phyloP scores from a whole-genome alignment of 2,113 vertebrate species.

The Corvus moneduloides region DNA sequence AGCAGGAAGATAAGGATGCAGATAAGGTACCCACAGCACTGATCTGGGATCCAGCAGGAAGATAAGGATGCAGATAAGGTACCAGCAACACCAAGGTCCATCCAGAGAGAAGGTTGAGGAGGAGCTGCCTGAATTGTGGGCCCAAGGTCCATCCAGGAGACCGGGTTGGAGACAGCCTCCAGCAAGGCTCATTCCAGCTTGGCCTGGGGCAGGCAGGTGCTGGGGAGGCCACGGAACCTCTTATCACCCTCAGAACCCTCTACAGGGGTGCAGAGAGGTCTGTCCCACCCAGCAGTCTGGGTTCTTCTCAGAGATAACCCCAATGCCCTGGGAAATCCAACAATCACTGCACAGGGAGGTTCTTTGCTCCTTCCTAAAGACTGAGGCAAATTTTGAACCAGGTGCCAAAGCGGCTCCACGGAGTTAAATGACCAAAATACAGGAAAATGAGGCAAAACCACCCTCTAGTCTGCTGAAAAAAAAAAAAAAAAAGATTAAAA shows the following conservation, averaged over 20 bases:
- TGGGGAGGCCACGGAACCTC: background rate
- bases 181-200: background rate
- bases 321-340: background rate
- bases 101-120: background rate
- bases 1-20: background rate
- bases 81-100: background rate
- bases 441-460: background rate
- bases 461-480: too few relatives aligned
- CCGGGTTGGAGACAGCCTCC: background rate
- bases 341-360: fast-evolving
- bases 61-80: background rate
- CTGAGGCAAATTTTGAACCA: background rate
- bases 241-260: background rate
- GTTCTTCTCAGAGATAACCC: background rate
- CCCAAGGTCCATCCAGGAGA: background rate
- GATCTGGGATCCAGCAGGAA: background rate
- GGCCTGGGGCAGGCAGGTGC: background rate
- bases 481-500: background rate
- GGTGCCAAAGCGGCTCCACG: fast-evolving
- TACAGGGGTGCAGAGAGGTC: background rate
- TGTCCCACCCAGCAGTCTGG: background rate
- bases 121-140: background rate
- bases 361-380: background rate
- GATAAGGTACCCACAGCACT: fast-evolving
- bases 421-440: background rate